Evolutionary conservation across 2,113 vertebrate species (phyloP).

Genomic region (Phalacrocorax carbo): DNA sequence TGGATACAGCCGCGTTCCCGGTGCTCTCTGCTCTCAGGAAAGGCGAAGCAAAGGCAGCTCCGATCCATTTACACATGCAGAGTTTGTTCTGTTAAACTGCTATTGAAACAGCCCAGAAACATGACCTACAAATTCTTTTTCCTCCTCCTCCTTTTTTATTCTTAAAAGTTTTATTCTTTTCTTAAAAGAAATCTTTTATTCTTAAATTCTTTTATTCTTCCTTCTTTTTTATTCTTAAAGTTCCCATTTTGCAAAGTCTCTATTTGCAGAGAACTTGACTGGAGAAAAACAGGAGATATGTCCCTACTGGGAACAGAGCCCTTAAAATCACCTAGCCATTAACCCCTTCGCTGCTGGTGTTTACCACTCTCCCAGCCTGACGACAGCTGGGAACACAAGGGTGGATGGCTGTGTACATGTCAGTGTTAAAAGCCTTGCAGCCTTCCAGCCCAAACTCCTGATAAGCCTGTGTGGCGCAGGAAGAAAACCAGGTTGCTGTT

Average conservation of each 20-base stretch:
- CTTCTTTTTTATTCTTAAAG: not conserved
- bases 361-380: not conserved
- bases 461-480: not conserved
- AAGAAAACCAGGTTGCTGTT: not conserved
- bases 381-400: not conserved
- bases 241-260: not conserved
- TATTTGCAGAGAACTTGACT: not conserved
- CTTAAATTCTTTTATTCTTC: not conserved
- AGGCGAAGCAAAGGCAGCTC: not conserved
- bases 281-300: not conserved
- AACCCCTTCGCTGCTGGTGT: not conserved
- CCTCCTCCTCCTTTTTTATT: not conserved
- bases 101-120: not conserved
- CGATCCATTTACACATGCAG: not conserved
- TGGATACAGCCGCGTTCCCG: not conserved
- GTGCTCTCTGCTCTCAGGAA: not conserved
- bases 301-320: not conserved
- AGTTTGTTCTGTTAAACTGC: not conserved
- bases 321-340: not conserved
- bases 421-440: not conserved
- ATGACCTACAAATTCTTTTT: not conserved
- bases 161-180: not conserved
- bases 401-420: not conserved
- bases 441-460: not conserved
- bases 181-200: not conserved